Evolutionary conservation across 2,113 vertebrate species (phyloP).

Genomic region (Jaculus jaculus): DNA sequence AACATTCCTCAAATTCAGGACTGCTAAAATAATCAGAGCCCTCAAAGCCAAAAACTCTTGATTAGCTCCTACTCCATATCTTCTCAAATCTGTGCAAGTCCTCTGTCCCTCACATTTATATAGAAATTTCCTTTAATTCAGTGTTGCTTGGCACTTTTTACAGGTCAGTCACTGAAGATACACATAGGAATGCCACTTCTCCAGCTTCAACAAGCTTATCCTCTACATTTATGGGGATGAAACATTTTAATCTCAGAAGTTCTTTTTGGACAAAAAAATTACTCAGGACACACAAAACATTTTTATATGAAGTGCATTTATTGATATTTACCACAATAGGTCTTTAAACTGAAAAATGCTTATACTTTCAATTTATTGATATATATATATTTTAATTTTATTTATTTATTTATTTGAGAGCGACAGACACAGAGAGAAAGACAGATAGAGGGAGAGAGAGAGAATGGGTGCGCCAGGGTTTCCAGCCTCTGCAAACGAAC

Average conservation of each 20-base stretch:
- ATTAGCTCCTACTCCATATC: neutral
- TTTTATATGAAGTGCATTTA: neutral
- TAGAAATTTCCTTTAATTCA: neutral
- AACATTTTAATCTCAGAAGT: neutral
- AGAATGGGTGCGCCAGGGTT: no score
- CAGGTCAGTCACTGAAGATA: neutral
- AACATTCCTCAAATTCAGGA: neutral
- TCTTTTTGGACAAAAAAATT: neutral
- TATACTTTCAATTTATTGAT: neutral
- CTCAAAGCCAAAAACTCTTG: neutral
- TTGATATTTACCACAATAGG: neutral
- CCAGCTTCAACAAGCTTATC: neutral
- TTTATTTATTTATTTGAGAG: no score
- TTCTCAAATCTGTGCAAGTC: neutral
- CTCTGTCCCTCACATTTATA: neutral
- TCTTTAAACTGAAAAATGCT: neutral
- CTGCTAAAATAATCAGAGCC: neutral
- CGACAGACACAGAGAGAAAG: no score
- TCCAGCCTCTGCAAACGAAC: no score
- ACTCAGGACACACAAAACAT: neutral
- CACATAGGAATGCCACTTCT: neutral
- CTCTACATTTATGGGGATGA: neutral
- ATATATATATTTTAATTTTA: no score
- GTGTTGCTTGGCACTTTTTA: neutral
- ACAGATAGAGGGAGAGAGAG: no score